Base-by-base conservation (phyloP, 2,888 invertebrate genomes). In the Leptopilina myrica region DNA sequence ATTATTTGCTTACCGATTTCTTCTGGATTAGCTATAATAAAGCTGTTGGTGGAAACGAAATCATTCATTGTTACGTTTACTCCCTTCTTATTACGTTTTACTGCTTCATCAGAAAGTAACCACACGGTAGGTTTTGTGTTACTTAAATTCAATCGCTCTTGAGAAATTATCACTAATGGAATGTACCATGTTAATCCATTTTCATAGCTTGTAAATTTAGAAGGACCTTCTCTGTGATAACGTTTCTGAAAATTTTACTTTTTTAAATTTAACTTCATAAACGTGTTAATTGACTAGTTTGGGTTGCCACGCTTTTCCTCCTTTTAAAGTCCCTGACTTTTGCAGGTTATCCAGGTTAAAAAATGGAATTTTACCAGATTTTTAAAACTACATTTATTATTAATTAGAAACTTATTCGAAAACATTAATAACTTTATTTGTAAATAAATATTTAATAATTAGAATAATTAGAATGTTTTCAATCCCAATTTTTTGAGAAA, bases 21-120 rank as follows among this genome's bases (percentile, higher is more conserved):
- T 88, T 97, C 96, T 6, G 96, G 95, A 91, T 97, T 97, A 0
- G 97, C 93, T 78, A 97, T 95, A 75, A 97, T 93, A 87, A 96
- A 97, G 76, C 94, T 91, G 75, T 95, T 92, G 40, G 93, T 92
- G 0, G 88, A 90, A 0, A 95, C 94, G 86, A 95, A 91, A 78
- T 94, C 92, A 0, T 87, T 87, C 0, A 96, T 86, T 9, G 90
- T 92, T 1, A 94, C 88, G 78, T 95, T 93, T 69, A 93, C 93
- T 14, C 79, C 67, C 46, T 83, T 84, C 67, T 94, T 93, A 59
- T 92, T 93, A 5, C 79, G 78, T 15, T 78, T 81, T 73, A 92
- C 92, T 76, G 93, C 93, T 20, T 73, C 69, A 73, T 73, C 69
- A 14, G 69, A 73, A 82, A 93, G 93, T 93, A 96, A 94, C 96